Evolutionary conservation across 2,113 vertebrate species (phyloP), one percentile per base, ranked within the genome.

Genomic region (Catagonus wagneri): DNA sequence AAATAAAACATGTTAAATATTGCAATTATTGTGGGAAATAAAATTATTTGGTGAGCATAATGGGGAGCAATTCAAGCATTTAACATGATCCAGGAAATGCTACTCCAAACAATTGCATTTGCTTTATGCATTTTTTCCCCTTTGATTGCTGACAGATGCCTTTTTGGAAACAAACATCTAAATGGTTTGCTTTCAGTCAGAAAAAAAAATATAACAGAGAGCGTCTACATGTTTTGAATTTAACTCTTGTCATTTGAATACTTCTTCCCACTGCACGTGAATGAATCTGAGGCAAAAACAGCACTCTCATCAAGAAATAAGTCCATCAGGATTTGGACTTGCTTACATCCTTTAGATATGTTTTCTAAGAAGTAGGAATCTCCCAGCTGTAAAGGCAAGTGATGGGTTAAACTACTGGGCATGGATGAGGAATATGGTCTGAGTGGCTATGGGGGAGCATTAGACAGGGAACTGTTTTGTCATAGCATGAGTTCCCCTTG

Each of bases 141-240:
- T 98, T 98, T 99, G 98, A 99, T 99, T 99, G 98, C 98, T 99
- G 99, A 98, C 99, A 99, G 99, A 99, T 99, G 99, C 98, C 98
- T 98, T 99, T 99, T 98, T 99, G 99, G 98, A 98, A 99, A 99
- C 98, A 99, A 99, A 98, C 98, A 98, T 98, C 98, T 98, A 99
- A 99, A 98, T 98, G 98, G 98, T 98, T 99, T 98, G 98, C 98
- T 98, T 99, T 98, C 98, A 98, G 98, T 98, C 98, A 98, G 97
- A 96, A 97, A 98, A 97, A 96, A 96, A 96, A 97, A 97, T 71
- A 44, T 68, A 98, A 98, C 98, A 98, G 98, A 98, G 98, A 98
- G 98, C 91, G 72, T 96, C 98, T 98, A 98, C 98, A 98, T 98
- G 98, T 98, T 98, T 98, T 98, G 98, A 98, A 98, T 98, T 98